These are phyloP conservation scores for Saimiri boliviensis DNA, from an alignment of 2,113 vertebrate genomes.

Conservation along the genomic window DNA sequence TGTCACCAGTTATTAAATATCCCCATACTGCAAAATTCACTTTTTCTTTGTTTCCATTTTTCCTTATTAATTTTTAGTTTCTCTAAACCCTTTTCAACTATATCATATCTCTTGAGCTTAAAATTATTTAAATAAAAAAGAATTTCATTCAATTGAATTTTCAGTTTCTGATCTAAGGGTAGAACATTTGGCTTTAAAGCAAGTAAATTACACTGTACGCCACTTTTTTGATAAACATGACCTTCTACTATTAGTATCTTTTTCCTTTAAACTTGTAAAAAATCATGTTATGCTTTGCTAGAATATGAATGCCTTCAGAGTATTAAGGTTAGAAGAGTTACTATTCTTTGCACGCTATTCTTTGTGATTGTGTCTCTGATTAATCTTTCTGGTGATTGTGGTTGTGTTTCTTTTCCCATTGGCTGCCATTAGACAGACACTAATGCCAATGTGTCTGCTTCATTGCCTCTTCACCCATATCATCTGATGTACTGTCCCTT, in stretches of 20 bases:
- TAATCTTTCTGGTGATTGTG: background rate
- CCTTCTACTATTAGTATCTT: background rate
- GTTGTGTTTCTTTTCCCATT: background rate
- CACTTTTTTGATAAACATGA: background rate
- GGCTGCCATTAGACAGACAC: background rate
- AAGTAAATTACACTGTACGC: background rate
- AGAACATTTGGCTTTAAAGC: background rate
- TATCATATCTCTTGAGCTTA: background rate
- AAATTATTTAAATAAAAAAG: conserved; percentile 37
- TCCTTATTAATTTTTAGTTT: conserved; percentile 29
- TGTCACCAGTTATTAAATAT: background rate
- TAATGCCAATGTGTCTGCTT: background rate
- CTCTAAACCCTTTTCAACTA: conserved; percentile 20
- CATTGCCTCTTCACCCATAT: background rate
- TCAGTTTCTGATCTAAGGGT: conserved; percentile 36
- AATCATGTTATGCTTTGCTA: background rate
- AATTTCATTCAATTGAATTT: conserved; percentile 43
- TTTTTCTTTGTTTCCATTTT: conserved; percentile 13
- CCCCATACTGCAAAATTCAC: background rate
- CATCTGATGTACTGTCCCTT: background rate
- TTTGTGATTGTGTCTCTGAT: background rate
- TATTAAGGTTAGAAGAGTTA: background rate
- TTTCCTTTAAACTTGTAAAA: conserved; percentile 38
- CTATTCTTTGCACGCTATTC: background rate
- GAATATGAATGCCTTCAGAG: background rate